Percentiles rank a stretch among this genome's conserved stretches.
phyloP scores from a whole-genome alignment of 2,113 vertebrate species.

The Lepus europaeus region DNA sequence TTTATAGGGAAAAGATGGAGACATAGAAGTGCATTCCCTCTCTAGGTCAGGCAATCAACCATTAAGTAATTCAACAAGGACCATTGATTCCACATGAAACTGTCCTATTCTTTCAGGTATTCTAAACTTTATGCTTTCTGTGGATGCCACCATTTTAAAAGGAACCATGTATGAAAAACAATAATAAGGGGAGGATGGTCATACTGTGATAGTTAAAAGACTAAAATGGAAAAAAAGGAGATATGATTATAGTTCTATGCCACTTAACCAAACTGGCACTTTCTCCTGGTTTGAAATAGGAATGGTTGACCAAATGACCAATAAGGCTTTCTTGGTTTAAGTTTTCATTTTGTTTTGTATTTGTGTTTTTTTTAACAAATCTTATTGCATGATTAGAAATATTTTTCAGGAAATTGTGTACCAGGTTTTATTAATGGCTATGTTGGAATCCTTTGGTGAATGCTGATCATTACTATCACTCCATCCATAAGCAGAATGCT shows the following conservation, averaged over 20 bases:
- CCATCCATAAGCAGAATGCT: not conserved
- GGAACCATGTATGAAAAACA: not conserved
- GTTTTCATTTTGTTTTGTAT: no score
- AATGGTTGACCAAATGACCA: not conserved
- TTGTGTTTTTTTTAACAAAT: no score
- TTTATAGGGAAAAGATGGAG: not conserved
- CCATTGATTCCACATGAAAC: not conserved
- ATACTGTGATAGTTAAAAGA: slow-evolving; percentile 18
- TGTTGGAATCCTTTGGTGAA: not conserved
- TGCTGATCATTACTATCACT: not conserved
- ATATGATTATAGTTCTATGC: not conserved
- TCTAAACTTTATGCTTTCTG: not conserved
- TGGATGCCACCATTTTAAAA: not conserved
- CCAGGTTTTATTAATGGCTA: not conserved
- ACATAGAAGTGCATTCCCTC: not conserved
- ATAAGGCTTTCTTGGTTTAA: not conserved
- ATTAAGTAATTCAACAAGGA: not conserved
- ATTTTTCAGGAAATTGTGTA: not conserved
- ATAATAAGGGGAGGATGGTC: not conserved
- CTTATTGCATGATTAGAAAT: not conserved
- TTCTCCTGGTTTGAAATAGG: not conserved
- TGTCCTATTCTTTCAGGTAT: not conserved
- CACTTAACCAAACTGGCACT: not conserved
- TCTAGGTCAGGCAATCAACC: not conserved
- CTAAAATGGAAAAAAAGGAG: not conserved